Evolutionary conservation across 2,888 invertebrate species (phyloP), one percentile per base, ranked within the genome.

Genomic region (Netelia melanura): DNA sequence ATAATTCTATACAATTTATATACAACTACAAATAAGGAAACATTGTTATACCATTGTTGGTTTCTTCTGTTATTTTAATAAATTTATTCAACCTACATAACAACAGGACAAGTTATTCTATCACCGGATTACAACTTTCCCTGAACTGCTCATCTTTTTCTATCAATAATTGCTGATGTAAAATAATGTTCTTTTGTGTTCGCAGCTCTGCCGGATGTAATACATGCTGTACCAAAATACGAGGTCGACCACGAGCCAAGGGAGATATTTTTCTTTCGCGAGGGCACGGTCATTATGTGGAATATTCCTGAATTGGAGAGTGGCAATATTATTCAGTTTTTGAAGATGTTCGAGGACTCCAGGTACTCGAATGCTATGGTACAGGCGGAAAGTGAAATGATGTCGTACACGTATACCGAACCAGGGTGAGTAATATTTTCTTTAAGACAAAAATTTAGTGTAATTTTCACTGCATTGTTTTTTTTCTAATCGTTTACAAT

Each of bases 221-320:
- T 98, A 23, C 97, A 98, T 90, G 97, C 97, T 0, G 95, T 96
- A n/a, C 98, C 98, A 0, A 97, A 97, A 89, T 98, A 98, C 93
- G 95, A 96, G 81, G 95, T 98, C 0, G 97, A 96, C 0, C 90
- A 94, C 38, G 98, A 98, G 90, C 96, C 96, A 0, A 94, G 98
- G 9, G 98, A 98, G 94, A 97, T 98, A 86, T 98, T 97, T 92
- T 97, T 98, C 94, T 98, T 98, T 92, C 95, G 97, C 52, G 98
- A 98, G 93, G 99, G 99, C 0, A 97, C 97, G 1, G 96, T 98
- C 0, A 98, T 98, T 0, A 96, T 98, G 93, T 98, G 98, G 98
- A 98, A 98, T 93, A 96, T 98, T 90, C 95, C 96, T 0, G 97
- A 98, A 87, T 90, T 97, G 76, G 98, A 98, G 92, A 96, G 96